Evolutionary conservation across 1,140 invertebrate genomes (phyloP).

Genomic region (Polypedilum vanderplanki): DNA sequence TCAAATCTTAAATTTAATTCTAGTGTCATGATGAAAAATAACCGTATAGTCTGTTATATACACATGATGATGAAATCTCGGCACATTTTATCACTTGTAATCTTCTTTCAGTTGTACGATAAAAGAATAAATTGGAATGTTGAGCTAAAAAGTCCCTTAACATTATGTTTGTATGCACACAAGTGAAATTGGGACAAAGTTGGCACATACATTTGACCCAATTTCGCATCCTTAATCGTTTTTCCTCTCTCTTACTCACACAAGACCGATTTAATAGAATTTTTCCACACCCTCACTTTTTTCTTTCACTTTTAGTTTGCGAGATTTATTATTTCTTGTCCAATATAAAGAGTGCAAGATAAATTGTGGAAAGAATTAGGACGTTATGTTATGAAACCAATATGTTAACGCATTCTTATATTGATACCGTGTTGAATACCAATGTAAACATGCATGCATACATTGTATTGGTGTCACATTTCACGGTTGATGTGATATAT

Average conservation of each 20-base stretch:
- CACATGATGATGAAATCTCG: neutral
- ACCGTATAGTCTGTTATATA: too few species aligned
- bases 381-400: neutral
- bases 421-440: neutral
- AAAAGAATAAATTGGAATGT: neutral
- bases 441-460: neutral
- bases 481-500: neutral
- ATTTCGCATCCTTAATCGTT: slow-evolving; percentile 5
- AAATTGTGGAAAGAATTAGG: neutral
- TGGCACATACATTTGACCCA: neutral
- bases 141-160: neutral
- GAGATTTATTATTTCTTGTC: neutral
- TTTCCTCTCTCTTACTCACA: neutral
- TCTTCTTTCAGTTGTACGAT: neutral
- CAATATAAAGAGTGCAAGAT: neutral
- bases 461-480: neutral
- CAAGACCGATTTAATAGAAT: neutral
- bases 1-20: too few species aligned
- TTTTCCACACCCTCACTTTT: neutral
- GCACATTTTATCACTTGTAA: neutral
- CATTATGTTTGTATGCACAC: neutral
- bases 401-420: neutral
- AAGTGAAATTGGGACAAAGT: slow-evolving; percentile 11
- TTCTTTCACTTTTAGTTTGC: neutral
- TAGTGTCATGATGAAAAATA: too few species aligned